These are phyloP conservation scores for Microcebus ravelobensis DNA, from an alignment of 2,113 vertebrate species.

Conservation along the genomic window DNA sequence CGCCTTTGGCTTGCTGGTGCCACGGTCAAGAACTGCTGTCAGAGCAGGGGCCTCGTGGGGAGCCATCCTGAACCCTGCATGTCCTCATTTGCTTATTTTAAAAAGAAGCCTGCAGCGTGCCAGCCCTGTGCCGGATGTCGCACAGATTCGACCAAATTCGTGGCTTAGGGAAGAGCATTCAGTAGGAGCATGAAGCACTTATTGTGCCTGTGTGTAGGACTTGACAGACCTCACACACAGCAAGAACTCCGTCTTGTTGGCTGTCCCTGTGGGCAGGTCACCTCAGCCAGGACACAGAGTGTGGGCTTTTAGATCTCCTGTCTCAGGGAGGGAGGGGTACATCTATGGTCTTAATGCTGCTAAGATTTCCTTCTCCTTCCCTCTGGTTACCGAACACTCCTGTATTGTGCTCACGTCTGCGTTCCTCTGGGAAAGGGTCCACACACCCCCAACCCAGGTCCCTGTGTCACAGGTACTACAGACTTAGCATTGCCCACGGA, in stretches of 20 bases:
- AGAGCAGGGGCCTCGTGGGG: background rate
- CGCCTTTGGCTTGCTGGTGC: background rate
- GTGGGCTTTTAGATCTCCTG: background rate
- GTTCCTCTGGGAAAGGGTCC: background rate
- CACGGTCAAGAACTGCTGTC: background rate
- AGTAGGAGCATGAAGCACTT: background rate
- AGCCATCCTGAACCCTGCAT: background rate
- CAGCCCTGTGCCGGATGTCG: background rate
- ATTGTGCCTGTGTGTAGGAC: background rate
- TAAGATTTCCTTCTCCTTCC: background rate
- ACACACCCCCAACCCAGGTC: too few relatives aligned
- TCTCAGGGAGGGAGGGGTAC: background rate
- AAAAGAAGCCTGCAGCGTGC: background rate
- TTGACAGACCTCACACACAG: background rate
- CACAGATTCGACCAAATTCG: fast-evolving
- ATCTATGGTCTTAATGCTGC: background rate
- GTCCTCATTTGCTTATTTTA: background rate
- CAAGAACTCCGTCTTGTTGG: background rate
- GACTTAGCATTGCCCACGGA: background rate
- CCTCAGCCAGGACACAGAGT: background rate
- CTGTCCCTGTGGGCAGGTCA: background rate
- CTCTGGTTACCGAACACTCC: background rate
- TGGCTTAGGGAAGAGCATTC: background rate
- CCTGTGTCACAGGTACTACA: background rate
- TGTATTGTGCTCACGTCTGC: background rate